A percentile compares a stretch with the other conserved stretches of the same genome.
These are phyloP conservation scores for Pseudomyrmex gracilis DNA, from an alignment of 1,140 invertebrate genomes.

Conservation along the genomic window DNA sequence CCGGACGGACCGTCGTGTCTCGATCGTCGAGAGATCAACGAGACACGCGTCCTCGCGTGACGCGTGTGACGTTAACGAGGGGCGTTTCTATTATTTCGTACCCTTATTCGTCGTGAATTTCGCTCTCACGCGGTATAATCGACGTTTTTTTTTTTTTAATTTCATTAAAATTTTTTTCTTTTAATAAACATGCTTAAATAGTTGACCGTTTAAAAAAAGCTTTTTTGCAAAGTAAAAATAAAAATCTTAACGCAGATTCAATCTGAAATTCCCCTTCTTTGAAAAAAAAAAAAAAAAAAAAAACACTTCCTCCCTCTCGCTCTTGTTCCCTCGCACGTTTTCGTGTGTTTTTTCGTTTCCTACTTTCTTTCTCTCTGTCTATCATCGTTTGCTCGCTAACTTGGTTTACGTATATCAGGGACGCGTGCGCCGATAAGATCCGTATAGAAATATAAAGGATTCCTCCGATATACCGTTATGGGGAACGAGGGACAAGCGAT, in stretches of 20 bases:
- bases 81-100: constrained; percentile 55
- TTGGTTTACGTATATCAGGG: constrained; percentile 71
- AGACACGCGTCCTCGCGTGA: constrained; percentile 17
- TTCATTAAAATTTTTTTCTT: constrained; percentile 63
- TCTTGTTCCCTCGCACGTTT: constrained; percentile 19
- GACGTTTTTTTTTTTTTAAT: constrained; percentile 50
- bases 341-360: constrained; percentile 15
- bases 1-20: constrained; percentile 47
- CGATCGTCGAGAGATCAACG: constrained; percentile 49
- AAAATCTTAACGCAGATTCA: no score
- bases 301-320: constrained; percentile 26
- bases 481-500: constrained; percentile 57
- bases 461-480: constrained; percentile 6
- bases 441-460: constrained; percentile 69
- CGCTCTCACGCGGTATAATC: constrained; percentile 33
- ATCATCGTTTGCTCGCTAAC: constrained; percentile 53
- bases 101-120: constrained; percentile 46
- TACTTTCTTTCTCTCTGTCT: constrained; percentile 32
- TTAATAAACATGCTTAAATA: constrained; percentile 51
- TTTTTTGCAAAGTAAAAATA: no score
- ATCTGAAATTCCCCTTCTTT: constrained; percentile 29
- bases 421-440: constrained; percentile 64
- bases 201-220: no score
- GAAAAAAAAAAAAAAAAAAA: no score
- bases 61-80: constrained; percentile 38